Base-by-base conservation (phyloP, 2,797 vertebrate genomes). In the Sebastes hubbsi region DNA sequence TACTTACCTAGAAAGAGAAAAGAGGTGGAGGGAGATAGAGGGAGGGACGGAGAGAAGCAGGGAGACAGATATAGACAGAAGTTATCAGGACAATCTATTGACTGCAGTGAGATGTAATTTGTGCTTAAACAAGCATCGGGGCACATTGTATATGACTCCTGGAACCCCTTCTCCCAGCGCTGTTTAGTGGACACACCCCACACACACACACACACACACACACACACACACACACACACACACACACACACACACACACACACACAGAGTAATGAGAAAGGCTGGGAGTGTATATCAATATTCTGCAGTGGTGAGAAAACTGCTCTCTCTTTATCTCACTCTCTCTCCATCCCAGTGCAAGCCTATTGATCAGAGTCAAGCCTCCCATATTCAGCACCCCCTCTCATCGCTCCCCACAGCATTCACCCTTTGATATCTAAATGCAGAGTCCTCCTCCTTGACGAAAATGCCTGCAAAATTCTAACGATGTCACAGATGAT, bases 1-100 rank as follows among this genome's bases (percentile, higher is more conserved):
- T 82, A 95, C 92, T 94, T 94, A 94, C 92, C 93, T 95, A 91
- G 42, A 91, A 83, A 81, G 49, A 92, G 49, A 91, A 72, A 74
- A 77, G 3, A 78, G 65, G 79, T 7, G 13, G 64, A 59, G 65
- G 56, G 60, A 61, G 29, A 70, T 18, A 75, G 49, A 75, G 60
- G 25, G 29, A 14, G 38, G n/a, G 30, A 20, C 24, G 22, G 42
- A 22, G 22, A 3, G 18, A 24, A 42, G 36, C 32, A 14, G n/a
- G 27, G 42, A 54, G 61, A 58, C 8, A 71, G 24, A 66, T 30
- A 74, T 55, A 85, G 22, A 84, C 8, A 81, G 14, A 70, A 55
- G 73, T 92, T 92, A 92, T 90, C 84, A 89, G 66, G 71, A 83
- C 75, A 83, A 88, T 88, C 68, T 89, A 89, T 85, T 82, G 84